Evolutionary conservation across 2,797 vertebrate species (phyloP), one percentile per base, ranked within the genome.

Genomic region (Onychomys torridus): DNA sequence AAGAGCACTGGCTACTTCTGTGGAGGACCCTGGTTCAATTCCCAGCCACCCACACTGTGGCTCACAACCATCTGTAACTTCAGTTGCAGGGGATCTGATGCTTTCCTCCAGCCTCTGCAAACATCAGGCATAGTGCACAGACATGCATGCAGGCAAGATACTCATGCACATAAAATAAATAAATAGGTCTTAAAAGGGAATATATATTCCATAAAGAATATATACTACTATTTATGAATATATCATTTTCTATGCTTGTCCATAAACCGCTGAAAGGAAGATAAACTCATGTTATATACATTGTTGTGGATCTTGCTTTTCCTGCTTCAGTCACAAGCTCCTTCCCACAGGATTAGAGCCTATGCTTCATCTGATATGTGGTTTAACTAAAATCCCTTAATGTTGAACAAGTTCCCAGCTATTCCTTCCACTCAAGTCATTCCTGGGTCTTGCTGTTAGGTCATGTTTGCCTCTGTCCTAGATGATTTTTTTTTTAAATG

Each of bases 361-460:
- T 67, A 85, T 71, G 91, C 85, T 87, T 37, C 25, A 83, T n/a
- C 29, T 32, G 91, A 4, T 78, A 46, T 57, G 37, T 61, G 61
- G 67, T 75, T 89, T 96, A 67, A 76, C 86, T 81, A 90, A 81
- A 71, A 37, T 57, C 16, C 34, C 73, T 90, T 55, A 59, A 52
- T 83, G 85, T 73, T 75, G 67, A 87, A 71, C 11, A 86, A 75
- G 19, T 43, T 89, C n/a, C 69, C 52, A 34, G 52, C 34, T 69
- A 27, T 49, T 89, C 52, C 55, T 32, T 5, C 52, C 17, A 23
- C 55, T 29, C 17, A 79, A 37, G 46, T 83, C 55, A 13, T 87
- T 90, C 71, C 61, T 67, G 87, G 49, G n/a, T 82, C 89, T 96
- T 93, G 40, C 57, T 73, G 21, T 94, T 96, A 87, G 52, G 81